These are phyloP conservation scores for Coregonus suidteri DNA, from an alignment of 2,797 vertebrate species.

Conservation along the genomic window DNA sequence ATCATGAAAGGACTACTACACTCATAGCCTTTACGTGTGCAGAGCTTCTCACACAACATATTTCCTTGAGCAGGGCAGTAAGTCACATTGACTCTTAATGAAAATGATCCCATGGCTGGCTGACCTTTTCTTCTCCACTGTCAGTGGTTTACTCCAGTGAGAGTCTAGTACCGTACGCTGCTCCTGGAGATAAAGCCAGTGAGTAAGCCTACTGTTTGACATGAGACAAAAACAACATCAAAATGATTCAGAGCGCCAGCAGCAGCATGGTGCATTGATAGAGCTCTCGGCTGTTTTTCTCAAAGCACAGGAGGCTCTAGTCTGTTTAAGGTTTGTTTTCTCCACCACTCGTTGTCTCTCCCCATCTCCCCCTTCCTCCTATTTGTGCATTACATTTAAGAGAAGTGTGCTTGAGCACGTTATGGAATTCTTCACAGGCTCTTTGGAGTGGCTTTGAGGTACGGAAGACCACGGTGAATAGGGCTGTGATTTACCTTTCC, in stretches of 20 bases:
- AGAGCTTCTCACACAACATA: not conserved
- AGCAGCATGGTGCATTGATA: constrained; percentile 13
- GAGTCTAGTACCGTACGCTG: constrained; percentile 11
- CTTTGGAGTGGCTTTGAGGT: constrained; percentile 1
- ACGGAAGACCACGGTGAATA: constrained; percentile 2
- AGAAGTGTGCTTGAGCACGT: constrained; percentile 13
- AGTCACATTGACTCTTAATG: constrained; percentile 24
- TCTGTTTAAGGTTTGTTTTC: constrained; percentile 4
- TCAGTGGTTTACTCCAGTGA: constrained; percentile 21
- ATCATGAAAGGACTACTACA: not conserved
- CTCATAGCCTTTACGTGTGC: not conserved
- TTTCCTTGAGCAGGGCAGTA: not conserved
- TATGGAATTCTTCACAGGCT: constrained; percentile 10
- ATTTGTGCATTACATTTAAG: constrained; percentile 38
- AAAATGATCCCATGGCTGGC: constrained; percentile 22
- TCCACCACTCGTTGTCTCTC: not conserved
- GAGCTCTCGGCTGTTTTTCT: constrained; percentile 21
- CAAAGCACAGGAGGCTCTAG: constrained; percentile 7
- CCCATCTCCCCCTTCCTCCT: not conserved
- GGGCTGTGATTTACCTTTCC: constrained; percentile 11
- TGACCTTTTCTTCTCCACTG: constrained; percentile 27
- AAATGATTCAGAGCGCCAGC: constrained; percentile 40
- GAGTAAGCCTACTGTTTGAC: constrained; percentile 39
- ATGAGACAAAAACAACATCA: constrained; percentile 36
- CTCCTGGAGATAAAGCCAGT: constrained; percentile 29